Base-by-base conservation (phyloP, 2,797 vertebrate genomes). In the Acestrorhynchus altus region DNA sequence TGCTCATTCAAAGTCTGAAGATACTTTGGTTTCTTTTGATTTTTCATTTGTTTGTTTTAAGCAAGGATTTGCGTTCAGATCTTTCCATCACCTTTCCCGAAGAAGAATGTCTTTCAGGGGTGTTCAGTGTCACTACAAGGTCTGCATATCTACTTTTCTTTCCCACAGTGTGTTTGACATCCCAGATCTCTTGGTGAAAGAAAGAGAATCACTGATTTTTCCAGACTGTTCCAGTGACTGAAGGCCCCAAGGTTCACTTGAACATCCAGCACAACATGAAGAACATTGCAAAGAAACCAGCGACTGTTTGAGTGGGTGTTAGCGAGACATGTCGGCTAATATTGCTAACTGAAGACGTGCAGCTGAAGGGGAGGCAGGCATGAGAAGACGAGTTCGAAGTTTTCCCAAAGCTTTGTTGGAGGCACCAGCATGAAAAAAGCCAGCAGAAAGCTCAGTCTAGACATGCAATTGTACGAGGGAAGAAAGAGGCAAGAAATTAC, bases 371-470 rank as follows among this genome's bases (percentile, higher is more conserved):
- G 67, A 73, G 69, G 82, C 86, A 87, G 89, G 88, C 72, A 82
- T 88, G 86, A 93, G 92, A 95, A 94, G 90, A 90, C 89, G 83
- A 87, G 59, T 84, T 91, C n/a, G 85, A 81, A 74, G 69, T 92
- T 94, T 95, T 95, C 89, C 88, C 92, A 94, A 94, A 93, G 91
- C 92, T 91, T 84, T 84, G 90, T 93, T 94, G 94, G 93, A 94
- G 90, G 91, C 93, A 93, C 20, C 77, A 52, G 72, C 26, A 83
- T 1, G 42, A 68, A 63, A 83, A 71, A 80, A 61, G 59, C 46
- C 18, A 77, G 63, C 74, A 76, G 68, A 75, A 91, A 84, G 83
- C 84, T 66, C 72, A 87, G 93, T 94, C 92, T 87, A 94, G 94
- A 92, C 94, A 95, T 88, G 94, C 95, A 89, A 92, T 84, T 90